These are phyloP conservation scores for Spizaetus ornatus DNA, from an alignment of 2,113 vertebrate genomes.

Conservation along the genomic window DNA sequence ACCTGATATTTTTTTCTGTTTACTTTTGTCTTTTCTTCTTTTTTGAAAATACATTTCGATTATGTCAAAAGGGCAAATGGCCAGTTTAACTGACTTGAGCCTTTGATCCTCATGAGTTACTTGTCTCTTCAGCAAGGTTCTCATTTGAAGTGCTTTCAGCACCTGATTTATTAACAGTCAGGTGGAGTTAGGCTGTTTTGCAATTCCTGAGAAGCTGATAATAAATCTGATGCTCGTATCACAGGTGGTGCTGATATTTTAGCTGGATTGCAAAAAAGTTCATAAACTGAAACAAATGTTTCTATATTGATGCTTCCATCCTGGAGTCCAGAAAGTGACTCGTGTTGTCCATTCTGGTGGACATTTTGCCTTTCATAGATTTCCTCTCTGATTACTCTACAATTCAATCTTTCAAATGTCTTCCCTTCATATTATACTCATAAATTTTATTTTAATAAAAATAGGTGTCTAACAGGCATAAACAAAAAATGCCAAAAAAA, in stretches of 20 bases:
- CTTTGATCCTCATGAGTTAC: slow-evolving; percentile 23
- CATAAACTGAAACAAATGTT: slow-evolving; percentile 62
- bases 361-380: slow-evolving; percentile 39
- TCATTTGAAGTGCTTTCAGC: slow-evolving; percentile 51
- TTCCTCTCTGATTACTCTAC: slow-evolving; percentile 10
- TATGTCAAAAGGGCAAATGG: slow-evolving; percentile 4
- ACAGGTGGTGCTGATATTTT: slow-evolving; percentile 63
- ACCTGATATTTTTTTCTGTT: background rate
- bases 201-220: slow-evolving; percentile 47
- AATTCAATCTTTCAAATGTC: slow-evolving; percentile 41
- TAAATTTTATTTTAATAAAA: slow-evolving; percentile 78
- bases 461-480: slow-evolving; percentile 57
- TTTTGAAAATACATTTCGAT: background rate
- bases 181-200: slow-evolving; percentile 17
- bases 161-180: slow-evolving; percentile 64
- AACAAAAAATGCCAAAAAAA: slow-evolving; percentile 11
- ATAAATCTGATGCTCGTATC: slow-evolving; percentile 63
- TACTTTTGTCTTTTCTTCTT: background rate
- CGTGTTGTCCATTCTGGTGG: background rate
- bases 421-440: slow-evolving; percentile 51
- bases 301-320: background rate
- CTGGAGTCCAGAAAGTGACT: background rate
- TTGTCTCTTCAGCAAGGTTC: slow-evolving; percentile 34
- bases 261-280: background rate
- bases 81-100: background rate